A percentile compares a stretch with the other conserved stretches of the same genome.
These are phyloP conservation scores for Temnothorax unifasciatus DNA, from an alignment of 2,888 invertebrate genomes.

Conservation along the genomic window DNA sequence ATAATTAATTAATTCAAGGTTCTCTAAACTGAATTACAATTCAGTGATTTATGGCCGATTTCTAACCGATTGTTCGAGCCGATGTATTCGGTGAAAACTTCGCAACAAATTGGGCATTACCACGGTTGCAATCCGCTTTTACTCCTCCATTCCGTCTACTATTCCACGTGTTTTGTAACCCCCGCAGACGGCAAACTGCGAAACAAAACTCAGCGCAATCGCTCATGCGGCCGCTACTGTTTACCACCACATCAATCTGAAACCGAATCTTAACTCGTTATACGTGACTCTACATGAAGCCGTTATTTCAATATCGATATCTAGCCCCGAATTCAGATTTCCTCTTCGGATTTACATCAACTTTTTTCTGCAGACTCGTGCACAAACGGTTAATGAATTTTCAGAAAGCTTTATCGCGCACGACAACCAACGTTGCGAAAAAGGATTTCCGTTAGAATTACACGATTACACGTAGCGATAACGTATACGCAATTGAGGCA, in stretches of 20 bases:
- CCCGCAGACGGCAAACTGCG: constrained; percentile 29
- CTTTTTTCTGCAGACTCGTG: not conserved
- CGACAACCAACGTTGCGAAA: not conserved
- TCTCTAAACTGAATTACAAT: not conserved
- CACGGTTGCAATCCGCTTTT: constrained; percentile 44
- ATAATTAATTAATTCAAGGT: constrained; percentile 19
- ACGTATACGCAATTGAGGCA: not conserved
- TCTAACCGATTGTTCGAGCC: constrained; percentile 22
- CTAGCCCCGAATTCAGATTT: not conserved
- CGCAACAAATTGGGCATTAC: constrained; percentile 38
- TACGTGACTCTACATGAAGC: constrained; percentile 19
- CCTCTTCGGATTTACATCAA: not conserved
- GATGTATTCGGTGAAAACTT: constrained; percentile 43
- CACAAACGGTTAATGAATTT: constrained; percentile 23
- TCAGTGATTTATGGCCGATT: constrained; percentile 4
- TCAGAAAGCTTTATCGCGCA: constrained; percentile 1
- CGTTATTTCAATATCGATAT: constrained; percentile 24
- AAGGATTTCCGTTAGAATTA: not conserved
- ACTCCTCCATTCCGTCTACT: constrained; percentile 35
- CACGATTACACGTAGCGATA: not conserved
- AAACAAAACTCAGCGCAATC: constrained; percentile 52
- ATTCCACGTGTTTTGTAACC: constrained; percentile 40
- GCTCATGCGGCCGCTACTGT: constrained; percentile 43
- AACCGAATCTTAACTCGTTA: constrained; percentile 35
- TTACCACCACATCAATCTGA: constrained; percentile 40